Conservation (phyloP, 2,888 invertebrate genomes). For the Drosophila prolongata region DNA sequence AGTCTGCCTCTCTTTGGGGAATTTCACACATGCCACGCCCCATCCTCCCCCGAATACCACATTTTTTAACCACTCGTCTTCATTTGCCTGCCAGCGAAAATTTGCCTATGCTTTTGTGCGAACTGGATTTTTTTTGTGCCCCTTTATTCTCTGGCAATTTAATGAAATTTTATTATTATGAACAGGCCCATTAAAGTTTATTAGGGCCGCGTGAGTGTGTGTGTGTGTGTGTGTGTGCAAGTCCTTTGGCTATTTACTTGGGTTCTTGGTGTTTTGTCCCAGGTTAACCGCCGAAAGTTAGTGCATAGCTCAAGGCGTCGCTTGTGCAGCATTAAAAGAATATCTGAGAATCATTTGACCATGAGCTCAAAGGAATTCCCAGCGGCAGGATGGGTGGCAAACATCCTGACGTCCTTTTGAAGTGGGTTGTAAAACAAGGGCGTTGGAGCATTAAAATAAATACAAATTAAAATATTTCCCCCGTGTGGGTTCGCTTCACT, state of each 20-base stretch:
- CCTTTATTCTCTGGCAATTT: constrained; percentile 54
- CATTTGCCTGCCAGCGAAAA: constrained; percentile 61
- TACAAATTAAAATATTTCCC: constrained; percentile 76
- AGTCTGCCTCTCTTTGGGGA: constrained; percentile 10
- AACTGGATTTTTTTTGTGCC: constrained; percentile 39
- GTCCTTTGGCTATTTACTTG: constrained; percentile 41
- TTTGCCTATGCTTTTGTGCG: constrained; percentile 57
- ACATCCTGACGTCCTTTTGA: constrained; percentile 27
- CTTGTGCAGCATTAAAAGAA: constrained; percentile 64
- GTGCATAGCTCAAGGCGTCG: constrained; percentile 67
- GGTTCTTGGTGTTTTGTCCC: constrained; percentile 39
- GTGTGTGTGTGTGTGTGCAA: constrained; percentile 4
- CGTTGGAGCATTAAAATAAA: constrained; percentile 78
- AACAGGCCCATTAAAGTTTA: constrained; percentile 82
- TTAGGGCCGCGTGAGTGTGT: constrained; percentile 44
- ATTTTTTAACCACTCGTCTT: constrained; percentile 63
- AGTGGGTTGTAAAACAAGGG: constrained; percentile 58
- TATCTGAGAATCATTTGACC: constrained; percentile 76
- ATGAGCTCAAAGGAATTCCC: constrained; percentile 70
- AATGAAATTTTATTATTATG: constrained; percentile 82
- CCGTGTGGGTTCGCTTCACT: constrained; percentile 4
- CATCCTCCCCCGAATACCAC: not conserved
- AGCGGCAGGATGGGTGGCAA: constrained; percentile 29
- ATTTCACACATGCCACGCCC: constrained; percentile 43
- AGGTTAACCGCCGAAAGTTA: constrained; percentile 67